These are phyloP conservation scores for Pachyrhynchus sulphureomaculatus DNA, from an alignment of 1,140 invertebrate genomes.

Conservation along the genomic window DNA sequence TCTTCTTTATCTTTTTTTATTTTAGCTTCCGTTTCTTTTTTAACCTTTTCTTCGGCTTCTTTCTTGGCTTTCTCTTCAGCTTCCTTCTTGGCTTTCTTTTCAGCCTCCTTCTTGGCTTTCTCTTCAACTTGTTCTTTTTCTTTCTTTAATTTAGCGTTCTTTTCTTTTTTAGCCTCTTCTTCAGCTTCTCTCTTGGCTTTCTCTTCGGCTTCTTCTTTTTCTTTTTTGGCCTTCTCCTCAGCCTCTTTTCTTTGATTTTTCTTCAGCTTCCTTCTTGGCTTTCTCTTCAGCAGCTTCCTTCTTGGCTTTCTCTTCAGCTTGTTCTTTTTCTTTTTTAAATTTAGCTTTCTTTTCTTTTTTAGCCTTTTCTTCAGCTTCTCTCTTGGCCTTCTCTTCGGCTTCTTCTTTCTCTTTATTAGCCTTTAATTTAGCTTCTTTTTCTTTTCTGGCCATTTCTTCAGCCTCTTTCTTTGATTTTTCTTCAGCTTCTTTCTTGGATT, in stretches of 20 bases:
- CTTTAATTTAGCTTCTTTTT: not conserved
- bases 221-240: too few relatives aligned
- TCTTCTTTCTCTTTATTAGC: not conserved
- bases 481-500: not conserved
- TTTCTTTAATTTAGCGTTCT: too few relatives aligned
- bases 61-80: constrained; percentile 2
- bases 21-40: constrained; percentile 13
- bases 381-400: constrained; percentile 6
- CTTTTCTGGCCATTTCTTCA: constrained; percentile 1
- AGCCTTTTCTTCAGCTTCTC: not conserved
- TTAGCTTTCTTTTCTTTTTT: constrained; percentile 13
- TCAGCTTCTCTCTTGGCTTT: too few relatives aligned
- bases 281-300: too few relatives aligned
- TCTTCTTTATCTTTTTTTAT: not conserved
- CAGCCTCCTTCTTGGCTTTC: not conserved
- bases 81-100: constrained; percentile 8
- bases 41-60: not conserved
- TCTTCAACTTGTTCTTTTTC: not conserved
- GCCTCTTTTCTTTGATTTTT: too few relatives aligned
- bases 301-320: not conserved
- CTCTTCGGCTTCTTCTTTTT: too few relatives aligned
- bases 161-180: too few relatives aligned
- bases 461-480: not conserved
- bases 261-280: too few relatives aligned
- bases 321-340: not conserved